Percentiles rank a stretch among this genome's conserved stretches.
Evolutionary conservation across 1,140 invertebrate genomes (phyloP).

Genomic region (Dryas iulia): DNA sequence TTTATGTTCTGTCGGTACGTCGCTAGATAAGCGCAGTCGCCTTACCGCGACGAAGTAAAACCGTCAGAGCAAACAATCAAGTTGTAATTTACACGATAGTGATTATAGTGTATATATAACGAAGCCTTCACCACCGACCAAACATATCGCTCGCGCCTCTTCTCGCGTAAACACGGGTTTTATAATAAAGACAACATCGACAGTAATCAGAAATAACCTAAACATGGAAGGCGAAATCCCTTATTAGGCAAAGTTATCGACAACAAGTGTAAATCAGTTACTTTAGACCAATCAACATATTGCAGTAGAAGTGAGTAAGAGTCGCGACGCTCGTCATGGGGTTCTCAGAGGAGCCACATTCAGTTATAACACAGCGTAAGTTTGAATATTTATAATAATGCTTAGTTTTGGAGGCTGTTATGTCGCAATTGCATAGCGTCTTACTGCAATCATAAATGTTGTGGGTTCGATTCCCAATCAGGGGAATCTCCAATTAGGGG

Average conservation of each 20-base stretch:
- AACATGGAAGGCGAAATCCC: not conserved
- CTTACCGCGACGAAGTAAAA: not conserved
- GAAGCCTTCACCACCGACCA: not conserved
- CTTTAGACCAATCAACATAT: too few relatives aligned
- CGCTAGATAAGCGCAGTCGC: not conserved
- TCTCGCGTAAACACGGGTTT: not conserved
- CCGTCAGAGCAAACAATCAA: conserved; percentile 12
- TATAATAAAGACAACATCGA: not conserved
- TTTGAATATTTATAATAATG: too few relatives aligned
- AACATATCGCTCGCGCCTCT: conserved; percentile 1
- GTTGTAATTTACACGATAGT: conserved; percentile 23
- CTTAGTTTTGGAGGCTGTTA: too few relatives aligned
- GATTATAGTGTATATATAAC: conserved; percentile 15
- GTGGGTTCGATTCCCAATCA: too few relatives aligned
- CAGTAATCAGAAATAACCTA: not conserved
- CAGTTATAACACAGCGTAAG: conserved; percentile 3
- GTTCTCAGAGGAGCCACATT: conserved; percentile 4
- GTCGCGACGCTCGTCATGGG: too few relatives aligned
- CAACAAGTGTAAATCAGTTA: too few relatives aligned
- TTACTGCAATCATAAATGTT: too few relatives aligned
- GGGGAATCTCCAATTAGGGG: too few relatives aligned
- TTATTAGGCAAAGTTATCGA: not conserved
- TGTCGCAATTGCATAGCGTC: too few relatives aligned
- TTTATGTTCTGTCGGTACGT: conserved; percentile 14
- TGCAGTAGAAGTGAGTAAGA: too few relatives aligned